Base-by-base conservation (phyloP, 1,140 invertebrate genomes). In the Nasonia giraulti region DNA sequence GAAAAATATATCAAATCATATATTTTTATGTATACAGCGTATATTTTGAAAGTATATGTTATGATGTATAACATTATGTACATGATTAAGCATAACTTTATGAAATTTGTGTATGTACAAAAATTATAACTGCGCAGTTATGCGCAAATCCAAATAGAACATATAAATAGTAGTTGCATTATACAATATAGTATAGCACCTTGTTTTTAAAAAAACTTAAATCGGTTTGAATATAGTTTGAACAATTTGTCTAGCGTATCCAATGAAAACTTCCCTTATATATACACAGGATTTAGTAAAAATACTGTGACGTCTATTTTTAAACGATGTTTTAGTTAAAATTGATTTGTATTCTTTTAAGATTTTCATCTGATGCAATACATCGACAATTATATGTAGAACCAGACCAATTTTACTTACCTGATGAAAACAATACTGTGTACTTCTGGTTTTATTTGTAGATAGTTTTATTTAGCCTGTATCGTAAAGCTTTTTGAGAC, bases 401-500 rank as follows among this genome's bases (percentile, higher is more conserved):
- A 73, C 5, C 11, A 44, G 66, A 82, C 33, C 4, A 11, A 75
- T 69, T 20, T 78, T 78, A 83, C 44, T 71, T 77, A 83, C 50
- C n/a, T 69, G 40, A 44, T 77, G 12, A 55, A 69, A 69, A 78
- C 2, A 76, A 62, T 66, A 6, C 23, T 78, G 31, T 77, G 23
- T 83, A 76, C 73, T 83, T 83, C 81, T 23, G 50, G 55, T 44
- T 83, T 76, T 20, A 82, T 44, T 76, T 75, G n/a, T n/a, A n/a
- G n/a, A n/a, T n/a, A n/a, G 55, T 44, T 83, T 76, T 20, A 82
- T 44, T 76, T 75, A 66, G 23, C 17, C 17, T 27, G 3, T 37
- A 47, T 47, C 79, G 40, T 71, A 74, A 84, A 68, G 68, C 50
- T 27, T 6, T 77, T 85, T 76, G 79, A 85, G 79, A 76, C 50